Conservation (phyloP, 2,113 vertebrate genomes). For the Caretta caretta region DNA sequence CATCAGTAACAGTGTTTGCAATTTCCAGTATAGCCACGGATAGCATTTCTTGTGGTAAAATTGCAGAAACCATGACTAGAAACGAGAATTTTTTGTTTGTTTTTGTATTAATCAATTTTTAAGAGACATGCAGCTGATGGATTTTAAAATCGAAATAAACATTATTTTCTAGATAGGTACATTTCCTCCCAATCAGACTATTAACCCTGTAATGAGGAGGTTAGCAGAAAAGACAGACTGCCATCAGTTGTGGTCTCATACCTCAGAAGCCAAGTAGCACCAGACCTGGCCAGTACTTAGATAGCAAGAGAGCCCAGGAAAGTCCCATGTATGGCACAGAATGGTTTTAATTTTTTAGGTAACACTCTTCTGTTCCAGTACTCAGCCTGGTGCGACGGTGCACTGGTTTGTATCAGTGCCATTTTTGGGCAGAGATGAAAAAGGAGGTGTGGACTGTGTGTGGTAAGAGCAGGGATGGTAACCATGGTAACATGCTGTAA, state of each 20-base stretch:
- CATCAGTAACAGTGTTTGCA: background rate
- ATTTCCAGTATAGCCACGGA: fast-evolving
- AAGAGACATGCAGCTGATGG: background rate
- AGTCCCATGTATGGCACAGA: background rate
- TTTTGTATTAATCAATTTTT: background rate
- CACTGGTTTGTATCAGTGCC: background rate
- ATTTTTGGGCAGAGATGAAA: background rate
- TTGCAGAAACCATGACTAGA: fast-evolving
- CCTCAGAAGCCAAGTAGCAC: background rate
- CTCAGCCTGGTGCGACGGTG: background rate
- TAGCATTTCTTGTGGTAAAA: background rate
- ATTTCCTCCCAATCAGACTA: no score
- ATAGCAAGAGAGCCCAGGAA: background rate
- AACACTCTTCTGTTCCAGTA: no score
- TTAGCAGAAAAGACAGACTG: background rate
- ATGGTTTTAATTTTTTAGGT: background rate
- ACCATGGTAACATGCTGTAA: no score
- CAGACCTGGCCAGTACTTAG: background rate
- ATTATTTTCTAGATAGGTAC: background rate
- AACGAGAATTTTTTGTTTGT: background rate
- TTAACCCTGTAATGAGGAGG: background rate
- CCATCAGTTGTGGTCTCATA: background rate
- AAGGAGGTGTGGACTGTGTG: fast-evolving
- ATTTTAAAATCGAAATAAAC: background rate
- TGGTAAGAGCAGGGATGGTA: fast-evolving